Conservation (phyloP, 2,888 invertebrate species). For the Lamellibrachia satsuma region DNA sequence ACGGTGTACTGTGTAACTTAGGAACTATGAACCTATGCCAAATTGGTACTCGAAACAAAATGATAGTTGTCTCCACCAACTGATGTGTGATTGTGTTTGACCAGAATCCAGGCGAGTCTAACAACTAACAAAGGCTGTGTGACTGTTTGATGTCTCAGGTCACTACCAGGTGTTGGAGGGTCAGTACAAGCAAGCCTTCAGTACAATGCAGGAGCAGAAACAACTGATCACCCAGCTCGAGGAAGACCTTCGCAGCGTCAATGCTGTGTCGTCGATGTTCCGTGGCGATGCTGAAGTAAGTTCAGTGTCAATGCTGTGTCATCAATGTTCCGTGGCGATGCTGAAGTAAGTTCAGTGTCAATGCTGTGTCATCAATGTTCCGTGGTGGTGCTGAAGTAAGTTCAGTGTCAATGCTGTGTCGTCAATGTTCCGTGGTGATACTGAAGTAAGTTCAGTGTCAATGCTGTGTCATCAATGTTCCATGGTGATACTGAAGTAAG, state of each 20-base stretch:
- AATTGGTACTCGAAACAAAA: not conserved
- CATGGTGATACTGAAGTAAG: not conserved
- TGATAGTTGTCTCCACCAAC: not conserved
- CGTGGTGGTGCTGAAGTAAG: slow-evolving; percentile 64
- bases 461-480: not conserved
- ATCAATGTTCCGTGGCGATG: slow-evolving; percentile 64
- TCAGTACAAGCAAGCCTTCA: slow-evolving; percentile 57
- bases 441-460: slow-evolving; percentile 52
- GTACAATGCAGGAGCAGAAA: slow-evolving; percentile 62
- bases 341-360: slow-evolving; percentile 62
- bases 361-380: slow-evolving; percentile 65
- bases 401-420: not conserved
- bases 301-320: slow-evolving; percentile 64
- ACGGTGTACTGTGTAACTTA: too few species aligned
- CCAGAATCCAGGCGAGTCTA: not conserved
- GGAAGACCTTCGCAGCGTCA: slow-evolving; percentile 65
- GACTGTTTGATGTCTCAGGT: slow-evolving; percentile 30
- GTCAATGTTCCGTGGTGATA: slow-evolving; percentile 50
- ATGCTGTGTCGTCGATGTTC: slow-evolving; percentile 65
- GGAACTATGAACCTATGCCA: too few species aligned
- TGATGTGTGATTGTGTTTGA: not conserved
- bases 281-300: slow-evolving; percentile 64
- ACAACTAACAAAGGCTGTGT: not conserved
- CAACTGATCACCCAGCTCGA: slow-evolving; percentile 64
- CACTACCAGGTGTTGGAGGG: slow-evolving; percentile 51